Conservation (phyloP, 2,888 invertebrate genomes). For the Sarcophaga variegata region DNA sequence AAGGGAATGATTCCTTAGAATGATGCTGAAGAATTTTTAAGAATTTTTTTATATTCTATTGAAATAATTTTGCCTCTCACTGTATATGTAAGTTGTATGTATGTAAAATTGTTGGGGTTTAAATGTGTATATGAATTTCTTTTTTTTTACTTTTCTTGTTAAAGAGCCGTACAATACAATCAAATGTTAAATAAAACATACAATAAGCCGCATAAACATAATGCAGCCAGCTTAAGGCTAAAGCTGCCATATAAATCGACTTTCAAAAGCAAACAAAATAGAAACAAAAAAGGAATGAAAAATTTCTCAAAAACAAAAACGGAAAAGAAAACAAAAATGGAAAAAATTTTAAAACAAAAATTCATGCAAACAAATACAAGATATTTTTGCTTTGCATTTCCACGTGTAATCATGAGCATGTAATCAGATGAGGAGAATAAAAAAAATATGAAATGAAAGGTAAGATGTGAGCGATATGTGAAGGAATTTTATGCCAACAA, state of each 20-base stretch:
- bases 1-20: too few species aligned
- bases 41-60: background rate
- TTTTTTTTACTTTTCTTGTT: too few species aligned
- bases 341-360: too few species aligned
- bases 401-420: too few species aligned
- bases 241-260: slow-evolving; percentile 52
- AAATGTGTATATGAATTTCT: background rate
- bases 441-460: too few species aligned
- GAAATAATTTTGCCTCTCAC: background rate
- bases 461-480: too few species aligned
- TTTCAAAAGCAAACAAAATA: slow-evolving; percentile 18
- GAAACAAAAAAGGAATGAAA: slow-evolving; percentile 5
- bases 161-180: slow-evolving; percentile 29
- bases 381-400: too few species aligned
- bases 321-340: too few species aligned
- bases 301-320: background rate
- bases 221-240: slow-evolving; percentile 49
- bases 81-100: background rate
- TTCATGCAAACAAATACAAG: too few species aligned
- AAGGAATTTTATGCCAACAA: background rate
- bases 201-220: slow-evolving; percentile 53
- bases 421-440: too few species aligned
- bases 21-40: background rate
- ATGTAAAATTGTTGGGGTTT: background rate
- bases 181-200: slow-evolving; percentile 36